A percentile compares a stretch with the other conserved stretches of the same genome.
Conservation (phyloP, 2,113 vertebrate genomes). For the Smithornis capensis region DNA sequence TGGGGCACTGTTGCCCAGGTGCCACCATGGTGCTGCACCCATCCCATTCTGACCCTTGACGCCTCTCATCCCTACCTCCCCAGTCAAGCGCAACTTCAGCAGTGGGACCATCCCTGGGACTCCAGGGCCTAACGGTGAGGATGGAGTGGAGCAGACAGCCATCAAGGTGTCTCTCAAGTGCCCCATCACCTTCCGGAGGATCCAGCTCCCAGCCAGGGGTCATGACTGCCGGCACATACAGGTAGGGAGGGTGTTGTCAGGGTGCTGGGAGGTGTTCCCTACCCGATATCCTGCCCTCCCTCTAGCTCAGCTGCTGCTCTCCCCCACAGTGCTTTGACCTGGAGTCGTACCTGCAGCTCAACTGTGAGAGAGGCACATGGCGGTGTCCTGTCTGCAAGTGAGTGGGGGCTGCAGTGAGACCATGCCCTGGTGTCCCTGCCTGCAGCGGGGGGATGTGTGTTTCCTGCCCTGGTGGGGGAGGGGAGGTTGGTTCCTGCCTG, state of each 20-base stretch:
- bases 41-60: neutral
- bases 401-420: neutral
- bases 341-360: slow-evolving; percentile 86
- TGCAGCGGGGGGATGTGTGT: neutral
- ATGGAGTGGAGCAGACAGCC: slow-evolving; percentile 93
- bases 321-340: slow-evolving; percentile 84
- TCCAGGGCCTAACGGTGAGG: slow-evolving; percentile 90
- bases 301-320: neutral
- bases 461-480: neutral
- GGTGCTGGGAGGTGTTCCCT: too few relatives aligned
- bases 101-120: slow-evolving; percentile 92
- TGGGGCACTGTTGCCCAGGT: neutral
- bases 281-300: accelerated
- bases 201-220: slow-evolving; percentile 92
- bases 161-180: slow-evolving; percentile 97
- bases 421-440: neutral
- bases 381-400: slow-evolving; percentile 83
- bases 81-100: slow-evolving; percentile 94
- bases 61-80: neutral
- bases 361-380: slow-evolving; percentile 85
- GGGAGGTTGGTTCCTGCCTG: neutral
- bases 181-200: slow-evolving; percentile 94
- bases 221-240: slow-evolving; percentile 96
- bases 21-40: neutral
- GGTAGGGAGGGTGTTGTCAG: slow-evolving; percentile 50